Evolutionary conservation across 2,888 invertebrate species (phyloP).

Genomic region (Theretra japonica): DNA sequence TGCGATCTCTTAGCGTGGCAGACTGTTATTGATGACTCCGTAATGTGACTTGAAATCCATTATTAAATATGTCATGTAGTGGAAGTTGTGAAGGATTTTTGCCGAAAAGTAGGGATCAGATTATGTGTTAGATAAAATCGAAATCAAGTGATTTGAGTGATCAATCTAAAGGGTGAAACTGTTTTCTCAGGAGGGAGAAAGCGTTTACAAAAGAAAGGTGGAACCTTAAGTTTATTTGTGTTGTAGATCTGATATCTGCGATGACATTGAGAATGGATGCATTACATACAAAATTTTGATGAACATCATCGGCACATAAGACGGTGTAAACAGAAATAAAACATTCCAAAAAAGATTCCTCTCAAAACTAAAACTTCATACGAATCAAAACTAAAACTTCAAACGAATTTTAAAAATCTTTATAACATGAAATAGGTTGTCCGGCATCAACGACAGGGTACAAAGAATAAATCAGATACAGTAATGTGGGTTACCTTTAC

Average conservation of each 20-base stretch:
- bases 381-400: no score
- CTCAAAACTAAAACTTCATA: no score
- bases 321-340: no score
- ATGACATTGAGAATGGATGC: no score
- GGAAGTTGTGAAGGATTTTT: neutral
- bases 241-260: no score
- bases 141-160: neutral
- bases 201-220: neutral
- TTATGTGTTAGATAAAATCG: constrained; percentile 2
- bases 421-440: neutral
- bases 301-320: no score
- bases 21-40: constrained; percentile 4
- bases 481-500: constrained; percentile 48
- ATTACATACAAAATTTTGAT: no score
- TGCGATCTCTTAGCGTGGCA: neutral
- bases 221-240: no score
- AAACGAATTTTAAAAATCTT: neutral
- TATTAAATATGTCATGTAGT: constrained; percentile 5
- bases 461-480: constrained; percentile 51
- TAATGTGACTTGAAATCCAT: neutral
- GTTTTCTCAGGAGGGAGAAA: neutral
- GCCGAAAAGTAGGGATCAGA: neutral
- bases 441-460: constrained; percentile 34
- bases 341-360: no score
- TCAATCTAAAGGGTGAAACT: neutral